phyloP scores from a whole-genome alignment of 2,797 vertebrate species.

The Nannoperca australis region DNA sequence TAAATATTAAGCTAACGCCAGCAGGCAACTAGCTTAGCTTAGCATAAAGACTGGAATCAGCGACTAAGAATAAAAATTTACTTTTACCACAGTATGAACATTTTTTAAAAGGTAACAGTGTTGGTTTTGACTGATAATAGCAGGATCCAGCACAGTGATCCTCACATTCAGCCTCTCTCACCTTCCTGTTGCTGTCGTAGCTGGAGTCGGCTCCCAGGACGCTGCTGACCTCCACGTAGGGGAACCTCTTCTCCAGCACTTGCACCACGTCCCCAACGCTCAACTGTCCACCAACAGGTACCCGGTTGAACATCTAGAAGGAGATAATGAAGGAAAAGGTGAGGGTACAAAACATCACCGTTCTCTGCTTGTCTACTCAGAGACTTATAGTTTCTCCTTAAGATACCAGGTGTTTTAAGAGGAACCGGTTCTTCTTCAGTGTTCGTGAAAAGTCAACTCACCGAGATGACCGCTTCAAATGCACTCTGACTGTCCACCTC shows the following conservation, averaged over 20 bases:
- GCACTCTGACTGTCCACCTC: constrained; percentile 93
- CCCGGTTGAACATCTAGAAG: constrained; percentile 91
- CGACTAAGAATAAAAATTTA: neutral
- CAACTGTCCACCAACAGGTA: constrained; percentile 88
- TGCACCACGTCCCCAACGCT: constrained; percentile 92
- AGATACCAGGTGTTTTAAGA: neutral
- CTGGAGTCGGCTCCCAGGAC: constrained; percentile 92
- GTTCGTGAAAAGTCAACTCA: constrained; percentile 79
- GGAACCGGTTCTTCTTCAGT: neutral
- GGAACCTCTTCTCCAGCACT: constrained; percentile 93
- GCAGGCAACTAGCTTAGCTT: neutral
- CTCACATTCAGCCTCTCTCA: constrained; percentile 64
- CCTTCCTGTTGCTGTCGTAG: constrained; percentile 95
- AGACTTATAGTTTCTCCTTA: neutral
- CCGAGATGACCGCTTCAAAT: constrained; percentile 92
- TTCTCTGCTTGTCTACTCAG: neutral
- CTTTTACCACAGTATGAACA: no score
- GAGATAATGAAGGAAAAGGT: neutral
- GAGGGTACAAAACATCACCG: neutral
- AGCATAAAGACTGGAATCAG: neutral
- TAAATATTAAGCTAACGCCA: neutral
- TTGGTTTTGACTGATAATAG: neutral
- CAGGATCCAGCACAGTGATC: neutral
- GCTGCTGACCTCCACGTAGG: constrained; percentile 93
- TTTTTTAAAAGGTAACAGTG: no score